These are phyloP conservation scores for Gymnopithys bicolor DNA, from an alignment of 2,797 vertebrate species.

Conservation along the genomic window DNA sequence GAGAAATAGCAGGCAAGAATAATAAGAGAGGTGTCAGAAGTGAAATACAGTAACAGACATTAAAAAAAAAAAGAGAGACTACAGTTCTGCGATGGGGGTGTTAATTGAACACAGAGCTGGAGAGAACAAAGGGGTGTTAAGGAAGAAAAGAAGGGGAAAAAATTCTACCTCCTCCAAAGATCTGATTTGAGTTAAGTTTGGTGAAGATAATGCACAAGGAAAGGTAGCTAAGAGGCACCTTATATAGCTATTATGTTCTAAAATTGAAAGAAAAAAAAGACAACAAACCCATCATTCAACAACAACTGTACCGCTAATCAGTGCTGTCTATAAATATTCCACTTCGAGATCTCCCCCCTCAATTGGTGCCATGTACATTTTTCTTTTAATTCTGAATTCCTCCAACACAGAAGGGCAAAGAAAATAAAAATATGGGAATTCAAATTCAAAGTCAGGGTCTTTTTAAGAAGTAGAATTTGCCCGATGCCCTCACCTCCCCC, in stretches of 20 bases:
- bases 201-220: constrained; percentile 43
- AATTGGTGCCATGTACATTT: neutral
- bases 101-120: constrained; percentile 68
- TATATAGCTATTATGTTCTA: constrained; percentile 56
- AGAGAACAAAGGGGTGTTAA: constrained; percentile 75
- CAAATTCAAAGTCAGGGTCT: neutral
- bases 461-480: constrained; percentile 17
- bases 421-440: neutral
- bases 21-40: constrained; percentile 66
- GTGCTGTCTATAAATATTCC: constrained; percentile 50
- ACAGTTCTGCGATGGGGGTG: constrained; percentile 58
- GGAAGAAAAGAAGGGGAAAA: constrained; percentile 45
- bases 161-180: constrained; percentile 61
- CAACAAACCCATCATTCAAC: constrained; percentile 21
- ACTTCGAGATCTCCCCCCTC: neutral
- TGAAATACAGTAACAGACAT: constrained; percentile 70
- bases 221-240: constrained; percentile 50
- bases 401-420: neutral
- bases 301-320: constrained; percentile 46
- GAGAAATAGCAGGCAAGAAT: constrained; percentile 62
- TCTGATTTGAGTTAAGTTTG: constrained; percentile 68
- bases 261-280: constrained; percentile 33
- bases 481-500: neutral
- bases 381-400: constrained; percentile 2
- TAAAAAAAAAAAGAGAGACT: constrained; percentile 43